These are phyloP conservation scores for Oryzias celebensis DNA, from an alignment of 2,113 vertebrate species.

Conservation along the genomic window DNA sequence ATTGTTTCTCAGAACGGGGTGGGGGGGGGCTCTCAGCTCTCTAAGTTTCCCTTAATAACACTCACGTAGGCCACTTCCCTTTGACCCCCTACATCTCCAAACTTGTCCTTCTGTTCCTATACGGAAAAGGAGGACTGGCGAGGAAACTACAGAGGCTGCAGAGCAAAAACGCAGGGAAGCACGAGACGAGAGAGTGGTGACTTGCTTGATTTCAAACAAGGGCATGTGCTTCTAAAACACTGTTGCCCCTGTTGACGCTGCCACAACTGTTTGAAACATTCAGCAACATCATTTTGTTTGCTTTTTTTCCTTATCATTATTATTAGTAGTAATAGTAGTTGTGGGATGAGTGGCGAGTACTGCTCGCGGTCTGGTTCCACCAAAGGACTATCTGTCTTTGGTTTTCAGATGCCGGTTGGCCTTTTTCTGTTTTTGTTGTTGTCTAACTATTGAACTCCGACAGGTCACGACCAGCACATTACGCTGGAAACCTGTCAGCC, in stretches of 20 bases:
- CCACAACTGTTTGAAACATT: constrained; percentile 64
- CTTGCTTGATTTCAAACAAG: constrained; percentile 64
- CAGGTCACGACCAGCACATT: constrained; percentile 46
- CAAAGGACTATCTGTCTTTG: constrained; percentile 46
- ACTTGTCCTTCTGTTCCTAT: constrained; percentile 74
- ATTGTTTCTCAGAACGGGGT: constrained; percentile 67
- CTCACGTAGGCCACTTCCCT: constrained; percentile 72
- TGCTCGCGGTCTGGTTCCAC: constrained; percentile 32
- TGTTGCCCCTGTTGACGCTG: constrained; percentile 59
- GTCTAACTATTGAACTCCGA: constrained; percentile 32
- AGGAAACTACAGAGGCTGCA: constrained; percentile 77
- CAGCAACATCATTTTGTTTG: not conserved
- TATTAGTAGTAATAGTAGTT: not conserved
- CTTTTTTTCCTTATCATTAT: not conserved
- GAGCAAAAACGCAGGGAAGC: constrained; percentile 68
- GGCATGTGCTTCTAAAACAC: constrained; percentile 78
- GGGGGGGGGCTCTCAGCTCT: constrained; percentile 50
- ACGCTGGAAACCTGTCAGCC: constrained; percentile 48
- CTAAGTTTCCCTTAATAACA: constrained; percentile 59
- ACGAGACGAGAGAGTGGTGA: constrained; percentile 67
- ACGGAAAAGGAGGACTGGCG: constrained; percentile 80
- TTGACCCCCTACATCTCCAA: constrained; percentile 63
- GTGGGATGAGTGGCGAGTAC: constrained; percentile 18
- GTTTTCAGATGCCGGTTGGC: constrained; percentile 64
- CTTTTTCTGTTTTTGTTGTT: constrained; percentile 53